Evolutionary conservation across 2,113 vertebrate species (phyloP).

Genomic region (Petrocephalus zakoni): DNA sequence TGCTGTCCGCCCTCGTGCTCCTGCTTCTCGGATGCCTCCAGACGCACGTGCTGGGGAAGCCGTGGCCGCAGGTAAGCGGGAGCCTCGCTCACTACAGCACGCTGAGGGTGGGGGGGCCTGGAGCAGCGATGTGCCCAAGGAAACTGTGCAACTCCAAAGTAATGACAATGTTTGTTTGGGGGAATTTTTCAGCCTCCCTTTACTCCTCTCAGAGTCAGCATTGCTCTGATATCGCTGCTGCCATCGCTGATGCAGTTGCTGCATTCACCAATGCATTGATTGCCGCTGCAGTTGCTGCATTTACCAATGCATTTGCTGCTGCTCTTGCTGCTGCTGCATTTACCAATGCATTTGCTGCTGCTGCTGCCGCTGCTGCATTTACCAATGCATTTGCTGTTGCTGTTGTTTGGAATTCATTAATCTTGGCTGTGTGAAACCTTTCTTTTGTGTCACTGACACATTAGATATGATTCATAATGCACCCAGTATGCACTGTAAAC

Average conservation of each 20-base stretch:
- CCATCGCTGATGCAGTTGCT: background rate
- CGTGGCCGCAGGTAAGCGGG: slow-evolving; percentile 72
- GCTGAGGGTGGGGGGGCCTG: background rate
- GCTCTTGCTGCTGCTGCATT: background rate
- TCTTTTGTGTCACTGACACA: background rate
- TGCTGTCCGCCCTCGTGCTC: slow-evolving; percentile 54
- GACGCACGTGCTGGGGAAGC: slow-evolving; percentile 69
- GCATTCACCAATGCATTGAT: background rate
- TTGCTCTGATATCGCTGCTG: background rate
- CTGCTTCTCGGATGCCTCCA: slow-evolving; percentile 74
- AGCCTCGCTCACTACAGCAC: slow-evolving; percentile 36
- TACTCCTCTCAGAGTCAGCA: background rate
- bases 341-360: too few relatives aligned
- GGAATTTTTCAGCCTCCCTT: background rate
- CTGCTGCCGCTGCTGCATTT: too few relatives aligned
- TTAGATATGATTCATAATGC: background rate
- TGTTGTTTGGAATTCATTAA: background rate
- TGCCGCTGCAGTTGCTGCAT: background rate
- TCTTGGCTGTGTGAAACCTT: background rate
- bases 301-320: background rate
- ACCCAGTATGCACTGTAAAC: background rate
- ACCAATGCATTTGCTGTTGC: background rate
- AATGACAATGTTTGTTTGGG: background rate
- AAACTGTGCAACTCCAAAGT: background rate
- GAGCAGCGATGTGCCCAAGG: background rate